Evolutionary conservation across 2,113 vertebrate species (phyloP).

Genomic region (Buteo buteo): DNA sequence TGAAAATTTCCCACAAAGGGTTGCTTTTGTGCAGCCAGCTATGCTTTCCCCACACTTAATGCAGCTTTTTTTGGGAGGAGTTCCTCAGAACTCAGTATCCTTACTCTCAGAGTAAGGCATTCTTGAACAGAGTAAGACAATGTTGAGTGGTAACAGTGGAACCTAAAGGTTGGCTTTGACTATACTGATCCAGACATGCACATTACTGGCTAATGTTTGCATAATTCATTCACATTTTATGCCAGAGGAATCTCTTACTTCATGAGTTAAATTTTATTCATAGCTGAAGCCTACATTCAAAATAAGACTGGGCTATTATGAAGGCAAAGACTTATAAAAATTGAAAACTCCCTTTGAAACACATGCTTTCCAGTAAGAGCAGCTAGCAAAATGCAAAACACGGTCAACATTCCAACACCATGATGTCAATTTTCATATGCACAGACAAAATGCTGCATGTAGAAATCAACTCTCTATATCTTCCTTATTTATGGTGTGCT

Average conservation of each 20-base stretch:
- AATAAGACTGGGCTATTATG: conserved; percentile 18
- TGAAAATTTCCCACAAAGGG: not conserved
- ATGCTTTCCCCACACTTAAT: not conserved
- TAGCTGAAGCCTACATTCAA: conserved; percentile 8
- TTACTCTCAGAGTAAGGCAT: not conserved
- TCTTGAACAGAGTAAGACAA: not conserved
- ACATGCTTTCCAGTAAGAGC: conserved; percentile 63
- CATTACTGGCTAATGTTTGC: not conserved
- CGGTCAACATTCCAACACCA: conserved; percentile 61
- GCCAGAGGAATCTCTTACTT: conserved; percentile 16
- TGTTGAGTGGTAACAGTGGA: not conserved
- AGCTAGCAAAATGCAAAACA: conserved; percentile 57
- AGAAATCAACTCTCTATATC: not conserved
- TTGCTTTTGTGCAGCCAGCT: not conserved
- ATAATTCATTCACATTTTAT: conserved; percentile 1
- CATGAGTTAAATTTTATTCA: conserved; percentile 43
- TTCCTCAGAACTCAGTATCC: not conserved
- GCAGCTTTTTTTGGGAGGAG: not conserved
- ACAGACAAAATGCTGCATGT: conserved; percentile 33
- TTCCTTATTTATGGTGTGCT: not conserved
- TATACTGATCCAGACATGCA: not conserved
- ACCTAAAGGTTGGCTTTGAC: not conserved
- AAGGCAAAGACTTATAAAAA: conserved; percentile 53
- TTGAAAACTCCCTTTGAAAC: conserved; percentile 60
- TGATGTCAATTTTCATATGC: conserved; percentile 60